Evolutionary conservation across 2,888 invertebrate genomes (phyloP).

Genomic region (Epistrophella euchroma): DNA sequence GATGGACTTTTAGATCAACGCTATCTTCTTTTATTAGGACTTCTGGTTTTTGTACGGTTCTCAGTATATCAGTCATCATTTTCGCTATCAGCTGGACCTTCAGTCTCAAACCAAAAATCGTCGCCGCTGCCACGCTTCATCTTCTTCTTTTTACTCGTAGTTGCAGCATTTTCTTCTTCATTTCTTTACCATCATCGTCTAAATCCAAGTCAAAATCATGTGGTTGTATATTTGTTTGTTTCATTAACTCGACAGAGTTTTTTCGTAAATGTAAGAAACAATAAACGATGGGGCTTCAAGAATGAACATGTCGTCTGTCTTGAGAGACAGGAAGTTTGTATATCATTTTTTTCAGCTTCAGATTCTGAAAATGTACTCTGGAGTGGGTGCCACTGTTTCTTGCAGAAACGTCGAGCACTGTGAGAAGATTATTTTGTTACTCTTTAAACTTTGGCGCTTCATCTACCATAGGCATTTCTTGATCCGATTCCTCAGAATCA

Average conservation of each 20-base stretch:
- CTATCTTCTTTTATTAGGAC: slow-evolving; percentile 85
- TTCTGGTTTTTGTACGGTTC: slow-evolving; percentile 82
- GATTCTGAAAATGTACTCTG: slow-evolving; percentile 80
- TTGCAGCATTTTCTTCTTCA: slow-evolving; percentile 78
- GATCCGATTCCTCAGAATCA: slow-evolving; percentile 81
- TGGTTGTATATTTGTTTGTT: slow-evolving; percentile 86
- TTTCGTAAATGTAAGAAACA: slow-evolving; percentile 96
- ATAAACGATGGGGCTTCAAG: slow-evolving; percentile 97
- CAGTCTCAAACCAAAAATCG: slow-evolving; percentile 86
- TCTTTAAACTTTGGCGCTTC: slow-evolving; percentile 51
- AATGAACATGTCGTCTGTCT: slow-evolving; percentile 95
- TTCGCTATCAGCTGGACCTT: slow-evolving; percentile 84
- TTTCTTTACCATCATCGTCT: slow-evolving; percentile 79
- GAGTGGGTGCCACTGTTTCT: slow-evolving; percentile 30
- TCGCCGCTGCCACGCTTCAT: slow-evolving; percentile 83
- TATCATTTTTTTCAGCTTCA: slow-evolving; percentile 77
- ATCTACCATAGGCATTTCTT: slow-evolving; percentile 77
- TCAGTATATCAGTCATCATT: slow-evolving; percentile 85
- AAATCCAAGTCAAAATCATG: slow-evolving; percentile 84
- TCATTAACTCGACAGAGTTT: slow-evolving; percentile 87
- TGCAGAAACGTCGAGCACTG: slow-evolving; percentile 19
- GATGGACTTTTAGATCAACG: slow-evolving; percentile 85
- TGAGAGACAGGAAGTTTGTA: slow-evolving; percentile 79
- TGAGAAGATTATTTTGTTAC: slow-evolving; percentile 38
- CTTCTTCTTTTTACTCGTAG: slow-evolving; percentile 83